Evolutionary conservation across 1,140 invertebrate species (phyloP), one percentile per base, ranked within the genome.

Genomic region (Acyrthosiphon pisum): DNA sequence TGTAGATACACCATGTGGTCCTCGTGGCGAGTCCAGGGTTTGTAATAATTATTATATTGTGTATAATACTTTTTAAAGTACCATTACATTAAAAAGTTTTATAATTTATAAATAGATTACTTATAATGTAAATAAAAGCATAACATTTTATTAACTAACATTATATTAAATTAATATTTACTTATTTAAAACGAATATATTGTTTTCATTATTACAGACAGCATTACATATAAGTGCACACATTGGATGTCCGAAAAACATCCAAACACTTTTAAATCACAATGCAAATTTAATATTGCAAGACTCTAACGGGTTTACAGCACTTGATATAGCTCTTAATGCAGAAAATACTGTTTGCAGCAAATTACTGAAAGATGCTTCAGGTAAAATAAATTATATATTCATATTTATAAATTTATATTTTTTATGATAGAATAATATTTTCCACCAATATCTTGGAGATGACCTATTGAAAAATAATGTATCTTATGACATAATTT

Each of bases 171-270:
- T 18, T 76, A 76, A 76, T n/a, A 76, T 76, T 0, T n/a, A n/a
- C 22, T 18, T 18, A 76, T n/a, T n/a, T n/a, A 87, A 87, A 88
- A 7, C 22, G n/a, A 46, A 86, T 86, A 53, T 30, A 23, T 44
- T 90, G 44, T 68, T n/a, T 90, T 90, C 94, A 94, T 94, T 95
- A 46, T 95, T 95, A 30, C 95, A 98, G 96, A 98, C 97, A 44
- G 96, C 98, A 3, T 95, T 99, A 6, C 98, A 98, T 95, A 95
- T 98, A 35, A 97, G 97, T 93, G 96, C 97, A 9, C 97, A 98
- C 94, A 96, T 97, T 95, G 98, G 98, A 2, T 97, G 98, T 95
- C 95, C 95, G 14, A 96, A 96, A 50, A 98, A 98, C 94, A 96
- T 98, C 2, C 95, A 96, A 60, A 95, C 96, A 30, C 95, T 99